A percentile compares a stretch with the other conserved stretches of the same genome.
These are phyloP conservation scores for Drosophila imparisetae DNA, from an alignment of 2,888 invertebrate genomes.

Conservation along the genomic window DNA sequence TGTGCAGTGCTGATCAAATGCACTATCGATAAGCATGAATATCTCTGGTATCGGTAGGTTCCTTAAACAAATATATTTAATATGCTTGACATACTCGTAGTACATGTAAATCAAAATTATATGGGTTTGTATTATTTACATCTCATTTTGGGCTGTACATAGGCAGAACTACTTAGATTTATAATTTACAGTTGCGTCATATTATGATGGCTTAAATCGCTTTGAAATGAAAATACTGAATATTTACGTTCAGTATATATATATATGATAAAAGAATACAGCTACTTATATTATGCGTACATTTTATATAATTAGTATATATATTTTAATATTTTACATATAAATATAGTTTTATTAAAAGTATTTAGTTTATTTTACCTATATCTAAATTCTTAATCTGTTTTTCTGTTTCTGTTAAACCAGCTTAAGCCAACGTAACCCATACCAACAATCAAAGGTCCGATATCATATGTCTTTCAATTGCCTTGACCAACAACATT, in stretches of 20 bases:
- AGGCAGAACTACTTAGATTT: constrained; percentile 42
- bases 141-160: constrained; percentile 52
- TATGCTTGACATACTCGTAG: constrained; percentile 42
- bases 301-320: constrained; percentile 15
- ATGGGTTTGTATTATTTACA: constrained; percentile 53
- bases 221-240: constrained; percentile 24
- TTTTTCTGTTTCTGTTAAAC: constrained; percentile 12
- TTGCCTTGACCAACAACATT: constrained; percentile 87
- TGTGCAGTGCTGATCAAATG: not conserved
- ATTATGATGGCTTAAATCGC: constrained; percentile 23
- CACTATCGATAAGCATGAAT: not conserved
- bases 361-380: constrained; percentile 35
- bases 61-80: constrained; percentile 4
- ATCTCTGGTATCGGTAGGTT: not conserved
- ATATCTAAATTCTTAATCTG: constrained; percentile 40
- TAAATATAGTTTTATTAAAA: constrained; percentile 33
- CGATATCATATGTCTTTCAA: constrained; percentile 33
- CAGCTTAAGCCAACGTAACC: constrained; percentile 26
- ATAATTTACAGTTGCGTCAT: constrained; percentile 20
- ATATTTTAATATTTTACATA: constrained; percentile 9
- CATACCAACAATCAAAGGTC: constrained; percentile 21
- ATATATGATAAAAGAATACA: constrained; percentile 32
- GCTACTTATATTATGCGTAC: constrained; percentile 48
- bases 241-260: constrained; percentile 19
- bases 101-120: constrained; percentile 63